These are phyloP conservation scores for Drosophila mojavensis DNA, from an alignment of 1,140 invertebrate species.

Conservation along the genomic window DNA sequence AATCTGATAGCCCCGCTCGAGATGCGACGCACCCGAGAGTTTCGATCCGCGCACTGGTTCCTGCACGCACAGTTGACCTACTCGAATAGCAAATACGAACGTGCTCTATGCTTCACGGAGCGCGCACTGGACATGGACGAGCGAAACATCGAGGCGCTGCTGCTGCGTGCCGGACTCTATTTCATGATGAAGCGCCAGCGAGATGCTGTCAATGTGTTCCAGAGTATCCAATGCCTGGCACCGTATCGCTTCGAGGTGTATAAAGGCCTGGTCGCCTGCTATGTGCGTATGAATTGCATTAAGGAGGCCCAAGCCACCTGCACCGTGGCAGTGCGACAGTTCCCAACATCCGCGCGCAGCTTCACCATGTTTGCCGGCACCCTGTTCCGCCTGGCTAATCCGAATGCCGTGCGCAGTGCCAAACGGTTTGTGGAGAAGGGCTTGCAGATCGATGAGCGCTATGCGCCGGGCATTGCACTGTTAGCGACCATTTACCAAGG, in stretches of 20 bases:
- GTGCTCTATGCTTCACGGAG: slow-evolving; percentile 87
- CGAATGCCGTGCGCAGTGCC: slow-evolving; percentile 42
- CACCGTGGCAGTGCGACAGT: slow-evolving; percentile 57
- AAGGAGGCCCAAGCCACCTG: slow-evolving; percentile 73
- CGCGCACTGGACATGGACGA: slow-evolving; percentile 85
- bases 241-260: slow-evolving; percentile 84
- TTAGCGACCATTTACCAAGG: slow-evolving; percentile 65
- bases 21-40: slow-evolving; percentile 78
- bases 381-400: slow-evolving; percentile 46
- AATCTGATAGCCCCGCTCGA: slow-evolving; percentile 84
- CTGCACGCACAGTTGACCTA: slow-evolving; percentile 87
- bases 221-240: slow-evolving; percentile 87
- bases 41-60: slow-evolving; percentile 87
- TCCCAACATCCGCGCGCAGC: slow-evolving; percentile 66
- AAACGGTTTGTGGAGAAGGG: slow-evolving; percentile 65
- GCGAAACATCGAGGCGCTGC: slow-evolving; percentile 88
- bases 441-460: slow-evolving; percentile 69
- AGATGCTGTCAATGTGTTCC: slow-evolving; percentile 88
- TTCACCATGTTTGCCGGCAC: slow-evolving; percentile 71
- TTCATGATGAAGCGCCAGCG: slow-evolving; percentile 88
- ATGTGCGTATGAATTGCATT: slow-evolving; percentile 57
- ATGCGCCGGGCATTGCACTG: slow-evolving; percentile 64
- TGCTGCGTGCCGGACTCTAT: slow-evolving; percentile 89
- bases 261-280: slow-evolving; percentile 69
- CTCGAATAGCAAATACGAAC: slow-evolving; percentile 85